Evolutionary conservation across 2,888 invertebrate species (phyloP).

Genomic region (Lamellibrachia satsuma): DNA sequence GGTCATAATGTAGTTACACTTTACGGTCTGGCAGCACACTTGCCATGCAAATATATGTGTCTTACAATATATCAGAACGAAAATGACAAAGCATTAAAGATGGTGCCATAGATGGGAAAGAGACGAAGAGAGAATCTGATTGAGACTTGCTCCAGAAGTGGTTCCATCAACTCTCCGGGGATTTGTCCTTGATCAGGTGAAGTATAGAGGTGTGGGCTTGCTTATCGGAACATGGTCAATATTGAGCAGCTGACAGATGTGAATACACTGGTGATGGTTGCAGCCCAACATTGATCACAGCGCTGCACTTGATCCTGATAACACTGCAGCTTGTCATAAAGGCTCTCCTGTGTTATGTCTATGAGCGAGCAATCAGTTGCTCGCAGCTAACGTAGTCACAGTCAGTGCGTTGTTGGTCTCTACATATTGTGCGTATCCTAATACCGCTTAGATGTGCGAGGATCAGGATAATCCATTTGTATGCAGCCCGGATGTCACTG

Average conservation of each 20-base stretch:
- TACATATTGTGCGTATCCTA: background rate
- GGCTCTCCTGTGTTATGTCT: background rate
- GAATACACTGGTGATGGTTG: background rate
- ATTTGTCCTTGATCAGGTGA: background rate
- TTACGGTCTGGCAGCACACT: background rate
- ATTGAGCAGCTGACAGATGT: background rate
- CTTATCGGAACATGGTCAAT: background rate
- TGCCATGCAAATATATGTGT: background rate
- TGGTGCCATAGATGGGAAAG: background rate
- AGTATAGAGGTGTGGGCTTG: background rate
- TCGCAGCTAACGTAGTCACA: background rate
- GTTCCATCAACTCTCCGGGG: background rate
- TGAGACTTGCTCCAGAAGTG: background rate
- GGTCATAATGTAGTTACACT: background rate
- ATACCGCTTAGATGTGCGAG: background rate
- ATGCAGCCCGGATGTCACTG: background rate
- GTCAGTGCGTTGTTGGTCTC: background rate
- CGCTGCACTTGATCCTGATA: background rate
- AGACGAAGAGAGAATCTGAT: background rate
- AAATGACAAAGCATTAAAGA: background rate
- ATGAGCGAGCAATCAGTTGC: background rate
- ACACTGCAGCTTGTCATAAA: conserved; percentile 8
- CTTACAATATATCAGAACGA: background rate
- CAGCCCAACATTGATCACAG: background rate
- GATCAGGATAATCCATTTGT: background rate